phyloP scores from a whole-genome alignment of 2,888 invertebrate genomes.

The Acleris sparsana region DNA sequence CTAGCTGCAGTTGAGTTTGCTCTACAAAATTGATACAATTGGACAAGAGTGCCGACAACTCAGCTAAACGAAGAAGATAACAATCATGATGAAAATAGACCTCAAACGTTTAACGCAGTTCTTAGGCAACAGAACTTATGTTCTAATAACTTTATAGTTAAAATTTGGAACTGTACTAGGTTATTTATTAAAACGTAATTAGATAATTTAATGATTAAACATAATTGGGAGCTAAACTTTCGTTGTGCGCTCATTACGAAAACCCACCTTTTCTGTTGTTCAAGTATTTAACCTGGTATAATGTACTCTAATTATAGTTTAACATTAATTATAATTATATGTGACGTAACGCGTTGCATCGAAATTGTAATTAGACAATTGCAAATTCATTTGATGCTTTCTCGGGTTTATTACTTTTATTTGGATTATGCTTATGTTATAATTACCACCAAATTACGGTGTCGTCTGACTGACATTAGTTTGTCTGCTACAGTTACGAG shows the following conservation, averaged over 20 bases:
- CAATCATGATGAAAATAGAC: no score
- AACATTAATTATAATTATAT: slow-evolving; percentile 35
- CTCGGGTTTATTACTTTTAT: slow-evolving; percentile 28
- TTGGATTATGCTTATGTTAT: slow-evolving; percentile 8
- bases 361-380: slow-evolving; percentile 33
- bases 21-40: no score
- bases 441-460: slow-evolving; percentile 12
- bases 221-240: slow-evolving; percentile 36
- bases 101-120: no score
- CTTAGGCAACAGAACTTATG: no score
- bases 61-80: no score
- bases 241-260: slow-evolving; percentile 37
- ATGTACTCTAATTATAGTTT: slow-evolving; percentile 35
- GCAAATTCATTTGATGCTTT: slow-evolving; percentile 26
- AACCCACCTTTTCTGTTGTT: slow-evolving; percentile 21
- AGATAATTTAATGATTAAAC: slow-evolving; percentile 19
- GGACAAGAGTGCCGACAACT: no score
- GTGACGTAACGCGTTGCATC: slow-evolving; percentile 35
- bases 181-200: slow-evolving; percentile 12
- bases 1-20: no score
- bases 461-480: slow-evolving; percentile 1
- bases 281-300: slow-evolving; percentile 8
- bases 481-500: not conserved
- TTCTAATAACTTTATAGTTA: no score
- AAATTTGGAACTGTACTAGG: no score